Conservation (phyloP, 2,797 vertebrate species). For the Chloroceryle inda region DNA sequence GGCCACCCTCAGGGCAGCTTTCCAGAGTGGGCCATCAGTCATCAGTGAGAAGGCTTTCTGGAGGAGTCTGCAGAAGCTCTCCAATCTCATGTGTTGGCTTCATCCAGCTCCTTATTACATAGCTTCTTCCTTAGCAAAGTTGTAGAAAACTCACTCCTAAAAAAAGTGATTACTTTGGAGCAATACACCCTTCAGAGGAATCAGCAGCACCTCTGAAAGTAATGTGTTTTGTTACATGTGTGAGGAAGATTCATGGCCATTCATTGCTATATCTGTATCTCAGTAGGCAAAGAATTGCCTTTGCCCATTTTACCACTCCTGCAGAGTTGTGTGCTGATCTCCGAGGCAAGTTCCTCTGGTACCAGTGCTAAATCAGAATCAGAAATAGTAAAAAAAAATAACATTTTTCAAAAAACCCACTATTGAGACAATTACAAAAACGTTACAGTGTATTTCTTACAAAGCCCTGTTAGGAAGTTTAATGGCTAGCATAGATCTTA, state of each 20-base stretch:
- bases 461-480: background rate
- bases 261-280: background rate
- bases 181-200: background rate
- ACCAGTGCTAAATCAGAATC: background rate
- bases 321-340: background rate
- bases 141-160: background rate
- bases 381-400: background rate
- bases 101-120: background rate
- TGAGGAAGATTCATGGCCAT: background rate
- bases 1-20: background rate
- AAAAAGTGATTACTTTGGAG: background rate
- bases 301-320: background rate
- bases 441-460: background rate
- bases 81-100: background rate
- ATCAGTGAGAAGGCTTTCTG: background rate
- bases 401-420: too few relatives aligned
- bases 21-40: background rate
- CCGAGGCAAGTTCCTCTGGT: background rate
- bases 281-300: background rate
- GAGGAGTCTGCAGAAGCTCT: background rate
- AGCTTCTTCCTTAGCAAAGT: background rate
- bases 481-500: background rate
- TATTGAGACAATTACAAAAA: background rate
- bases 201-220: background rate
- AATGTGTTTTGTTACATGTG: background rate